Percentiles rank a stretch among this genome's conserved stretches.
Conservation (phyloP, 2,888 invertebrate genomes). For the Desoria tigrina region DNA sequence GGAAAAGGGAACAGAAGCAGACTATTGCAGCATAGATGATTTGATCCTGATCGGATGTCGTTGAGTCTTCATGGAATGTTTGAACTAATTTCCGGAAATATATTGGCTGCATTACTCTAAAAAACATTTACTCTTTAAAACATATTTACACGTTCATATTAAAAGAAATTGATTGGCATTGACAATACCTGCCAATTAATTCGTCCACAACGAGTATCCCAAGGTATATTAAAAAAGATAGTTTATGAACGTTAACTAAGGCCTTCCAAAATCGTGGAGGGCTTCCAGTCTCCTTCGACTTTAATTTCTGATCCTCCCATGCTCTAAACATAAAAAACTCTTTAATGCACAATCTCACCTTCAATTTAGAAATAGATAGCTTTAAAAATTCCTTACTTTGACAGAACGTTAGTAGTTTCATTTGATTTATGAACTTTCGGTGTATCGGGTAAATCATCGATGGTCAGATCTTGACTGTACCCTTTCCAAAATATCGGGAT, state of each 20-base stretch:
- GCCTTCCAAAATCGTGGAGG: constrained; percentile 30
- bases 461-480: constrained; percentile 69
- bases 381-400: too few relatives aligned
- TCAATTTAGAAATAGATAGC: too few relatives aligned
- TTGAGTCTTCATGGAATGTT: constrained; percentile 32
- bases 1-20: constrained; percentile 62
- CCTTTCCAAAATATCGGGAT: constrained; percentile 75
- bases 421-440: constrained; percentile 69
- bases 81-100: constrained; percentile 64
- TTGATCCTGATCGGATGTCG: constrained; percentile 23
- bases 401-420: constrained; percentile 62
- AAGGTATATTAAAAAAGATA: constrained; percentile 28
- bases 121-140: too few relatives aligned
- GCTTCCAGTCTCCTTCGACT: background rate
- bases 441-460: constrained; percentile 73
- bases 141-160: background rate
- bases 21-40: constrained; percentile 41
- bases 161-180: constrained; percentile 1
- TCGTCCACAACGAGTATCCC: constrained; percentile 33
- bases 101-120: constrained; percentile 69
- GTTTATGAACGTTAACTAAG: constrained; percentile 10
- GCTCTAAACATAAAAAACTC: too few relatives aligned
- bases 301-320: background rate
- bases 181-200: constrained; percentile 32
- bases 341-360: too few relatives aligned